Base-by-base conservation (phyloP, 2,888 invertebrate genomes). In the Labia minor region DNA sequence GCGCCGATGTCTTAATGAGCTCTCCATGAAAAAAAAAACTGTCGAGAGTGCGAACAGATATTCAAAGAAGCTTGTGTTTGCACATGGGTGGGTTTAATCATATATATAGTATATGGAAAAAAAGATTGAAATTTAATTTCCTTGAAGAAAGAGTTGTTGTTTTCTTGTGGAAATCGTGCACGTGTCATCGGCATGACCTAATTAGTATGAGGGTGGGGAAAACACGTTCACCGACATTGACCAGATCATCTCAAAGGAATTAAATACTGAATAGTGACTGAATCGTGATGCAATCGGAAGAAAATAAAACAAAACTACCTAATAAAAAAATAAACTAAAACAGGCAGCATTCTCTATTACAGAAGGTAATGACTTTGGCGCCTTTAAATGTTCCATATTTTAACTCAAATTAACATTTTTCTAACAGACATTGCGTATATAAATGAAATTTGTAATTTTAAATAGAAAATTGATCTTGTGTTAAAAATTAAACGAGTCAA, bases 101-200 rank as follows among this genome's bases (percentile, higher is more conserved):
- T 26, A 26, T 26, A 26, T 26, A 26, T 26, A 26, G 8, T 49
- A 49, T 49, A 49, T 3, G 2, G 3, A n/a, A 49, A 49, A 49
- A 49, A 49, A 49, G 49, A 49, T 49, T 49, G 49, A 49, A 49
- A 49, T 49, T 49, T 10, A 49, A 49, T 49, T 49, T 49, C 49
- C 16, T 49, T 14, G 49, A 49, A 49, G 49, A 49, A 49, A 49
- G 49, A 49, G n/a, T 49, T 49, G 49, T 49, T 49, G 49, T 49
- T 49, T 49, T 49, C 49, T 4, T 49, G 49, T 49, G 49, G 49
- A 49, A 49, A 49, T 49, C 2, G 14, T 4, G 8, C 49, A 49
- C 49, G 49, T 49, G 49, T 49, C 49, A 49, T 49, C 49, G n/a
- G 49, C 49, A 16, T 49, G 49, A 49, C 49, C 49, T 49, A 49